These are phyloP conservation scores for Galendromus occidentalis DNA, from an alignment of 1,140 invertebrate species.

Conservation along the genomic window DNA sequence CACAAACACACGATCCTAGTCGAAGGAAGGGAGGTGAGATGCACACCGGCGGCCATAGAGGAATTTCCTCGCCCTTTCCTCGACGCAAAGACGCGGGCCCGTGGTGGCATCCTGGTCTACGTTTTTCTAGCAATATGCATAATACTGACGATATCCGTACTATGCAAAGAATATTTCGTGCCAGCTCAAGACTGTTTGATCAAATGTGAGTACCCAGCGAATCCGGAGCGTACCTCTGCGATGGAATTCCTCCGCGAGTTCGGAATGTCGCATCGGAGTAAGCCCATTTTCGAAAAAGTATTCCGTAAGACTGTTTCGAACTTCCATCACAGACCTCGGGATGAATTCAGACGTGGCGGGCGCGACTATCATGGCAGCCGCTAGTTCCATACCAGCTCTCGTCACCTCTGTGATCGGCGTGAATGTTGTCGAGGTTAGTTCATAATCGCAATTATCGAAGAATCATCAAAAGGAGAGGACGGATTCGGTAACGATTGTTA, in stretches of 20 bases:
- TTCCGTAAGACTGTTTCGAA: too few relatives aligned
- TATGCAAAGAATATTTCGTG: conserved; percentile 85
- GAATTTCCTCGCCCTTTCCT: conserved; percentile 67
- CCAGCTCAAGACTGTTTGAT: conserved; percentile 65
- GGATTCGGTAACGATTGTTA: too few relatives aligned
- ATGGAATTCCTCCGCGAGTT: too few relatives aligned
- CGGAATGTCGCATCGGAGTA: too few relatives aligned
- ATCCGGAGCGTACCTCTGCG: too few relatives aligned
- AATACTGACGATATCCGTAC: conserved; percentile 67
- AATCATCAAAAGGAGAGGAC: too few relatives aligned
- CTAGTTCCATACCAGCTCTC: conserved; percentile 77
- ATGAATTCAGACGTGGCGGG: conserved; percentile 69
- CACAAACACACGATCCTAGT: too few relatives aligned
- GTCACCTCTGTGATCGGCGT: conserved; percentile 84
- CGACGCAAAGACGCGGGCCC: conserved; percentile 44
- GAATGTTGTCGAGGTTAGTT: conserved; percentile 72
- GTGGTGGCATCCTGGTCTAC: conserved; percentile 66
- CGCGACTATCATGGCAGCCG: conserved; percentile 81
- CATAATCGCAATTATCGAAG: too few relatives aligned
- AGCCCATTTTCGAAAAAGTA: too few relatives aligned
- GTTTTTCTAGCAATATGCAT: conserved; percentile 66
- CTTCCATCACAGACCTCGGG: conserved; percentile 25
- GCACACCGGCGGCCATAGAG: conserved; percentile 67
- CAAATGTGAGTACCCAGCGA: too few relatives aligned
- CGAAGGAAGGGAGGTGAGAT: too few relatives aligned